A percentile compares a stretch with the other conserved stretches of the same genome.
These are phyloP conservation scores for Littorina saxatilis DNA, from an alignment of 1,140 invertebrate genomes.

Conservation along the genomic window DNA sequence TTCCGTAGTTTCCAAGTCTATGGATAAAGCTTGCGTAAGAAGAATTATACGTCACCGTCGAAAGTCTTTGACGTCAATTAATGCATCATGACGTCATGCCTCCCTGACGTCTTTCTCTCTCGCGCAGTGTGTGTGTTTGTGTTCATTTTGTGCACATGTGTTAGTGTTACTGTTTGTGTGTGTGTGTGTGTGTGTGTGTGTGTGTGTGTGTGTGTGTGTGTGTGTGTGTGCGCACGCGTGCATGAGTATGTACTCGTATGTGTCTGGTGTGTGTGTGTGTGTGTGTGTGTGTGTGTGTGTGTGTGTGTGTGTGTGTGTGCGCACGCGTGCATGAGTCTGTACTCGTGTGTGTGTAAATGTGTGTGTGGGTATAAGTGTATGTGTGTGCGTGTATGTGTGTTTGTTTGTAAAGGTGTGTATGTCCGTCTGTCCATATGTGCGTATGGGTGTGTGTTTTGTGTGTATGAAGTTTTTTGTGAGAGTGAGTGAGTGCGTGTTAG, in stretches of 20 bases:
- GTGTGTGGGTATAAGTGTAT: background rate
- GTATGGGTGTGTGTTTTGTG: background rate
- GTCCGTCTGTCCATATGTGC: too few species aligned
- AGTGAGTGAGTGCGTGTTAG: background rate
- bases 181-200: slow-evolving; percentile 1
- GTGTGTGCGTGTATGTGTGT: slow-evolving; percentile 13
- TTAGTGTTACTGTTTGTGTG: background rate
- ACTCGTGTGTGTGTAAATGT: background rate
- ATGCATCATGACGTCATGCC: too few species aligned
- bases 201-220: slow-evolving; percentile 17
- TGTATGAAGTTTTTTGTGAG: background rate
- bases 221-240: background rate
- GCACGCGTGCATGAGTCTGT: too few species aligned
- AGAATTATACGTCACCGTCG: too few species aligned
- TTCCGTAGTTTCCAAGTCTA: too few species aligned
- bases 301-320: background rate
- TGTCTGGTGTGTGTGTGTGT: background rate
- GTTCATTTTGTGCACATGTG: too few species aligned
- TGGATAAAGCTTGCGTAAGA: too few species aligned
- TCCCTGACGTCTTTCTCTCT: too few species aligned
- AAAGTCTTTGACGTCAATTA: too few species aligned
- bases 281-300: slow-evolving; percentile 14
- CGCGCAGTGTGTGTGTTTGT: too few species aligned
- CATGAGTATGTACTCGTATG: background rate
- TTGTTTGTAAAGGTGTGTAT: too few species aligned